Conservation (phyloP, 1,140 invertebrate species). For the Rhagoletis pomonella region DNA sequence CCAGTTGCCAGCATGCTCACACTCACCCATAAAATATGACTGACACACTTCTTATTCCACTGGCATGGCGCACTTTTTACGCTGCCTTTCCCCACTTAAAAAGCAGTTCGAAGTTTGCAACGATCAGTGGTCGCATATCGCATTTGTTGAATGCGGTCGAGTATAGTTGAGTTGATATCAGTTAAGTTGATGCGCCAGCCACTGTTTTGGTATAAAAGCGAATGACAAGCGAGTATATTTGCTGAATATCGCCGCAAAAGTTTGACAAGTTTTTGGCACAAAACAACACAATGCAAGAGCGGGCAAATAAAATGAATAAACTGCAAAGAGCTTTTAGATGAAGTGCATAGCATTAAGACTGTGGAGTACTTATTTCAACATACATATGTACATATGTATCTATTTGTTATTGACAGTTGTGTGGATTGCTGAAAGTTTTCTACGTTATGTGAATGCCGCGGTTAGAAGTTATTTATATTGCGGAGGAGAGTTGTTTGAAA, state of each 20-base stretch:
- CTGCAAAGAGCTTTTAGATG: neutral
- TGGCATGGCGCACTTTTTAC: neutral
- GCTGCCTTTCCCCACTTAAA: slow-evolving; percentile 13
- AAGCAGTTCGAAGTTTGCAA: slow-evolving; percentile 38
- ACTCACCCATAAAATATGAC: neutral
- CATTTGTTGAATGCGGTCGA: neutral
- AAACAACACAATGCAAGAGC: slow-evolving; percentile 23
- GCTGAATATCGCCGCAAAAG: slow-evolving; percentile 18
- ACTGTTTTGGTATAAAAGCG: neutral
- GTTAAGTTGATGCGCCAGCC: neutral
- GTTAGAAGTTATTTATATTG: too few relatives aligned
- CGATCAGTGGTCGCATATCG: slow-evolving; percentile 7
- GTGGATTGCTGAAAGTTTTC: too few relatives aligned
- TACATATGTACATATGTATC: too few relatives aligned
- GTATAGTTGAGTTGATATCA: slow-evolving; percentile 15
- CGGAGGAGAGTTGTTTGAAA: too few relatives aligned
- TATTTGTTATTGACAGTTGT: too few relatives aligned
- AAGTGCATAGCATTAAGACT: neutral
- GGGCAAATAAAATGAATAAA: neutral
- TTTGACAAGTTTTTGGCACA: slow-evolving; percentile 45
- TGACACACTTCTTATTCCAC: neutral
- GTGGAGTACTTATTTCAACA: neutral
- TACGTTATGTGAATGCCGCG: too few relatives aligned
- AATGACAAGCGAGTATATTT: slow-evolving; percentile 16
- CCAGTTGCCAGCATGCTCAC: too few relatives aligned